Evolutionary conservation across 2,797 vertebrate species (phyloP).

Genomic region (Carduelis carduelis): DNA sequence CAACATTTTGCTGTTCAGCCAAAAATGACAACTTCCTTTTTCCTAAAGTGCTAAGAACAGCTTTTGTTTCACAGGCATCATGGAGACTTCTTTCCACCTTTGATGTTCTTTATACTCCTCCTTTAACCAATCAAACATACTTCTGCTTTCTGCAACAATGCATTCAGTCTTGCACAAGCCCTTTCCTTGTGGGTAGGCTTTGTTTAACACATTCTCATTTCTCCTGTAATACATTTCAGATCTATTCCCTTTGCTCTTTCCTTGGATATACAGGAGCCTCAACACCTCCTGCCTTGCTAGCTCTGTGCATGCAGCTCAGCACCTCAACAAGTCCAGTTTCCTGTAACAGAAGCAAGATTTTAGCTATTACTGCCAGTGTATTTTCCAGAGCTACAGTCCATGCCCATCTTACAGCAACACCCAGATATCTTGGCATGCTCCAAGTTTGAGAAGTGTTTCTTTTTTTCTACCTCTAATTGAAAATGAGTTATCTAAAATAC

Average conservation of each 20-base stretch:
- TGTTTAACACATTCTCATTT: neutral
- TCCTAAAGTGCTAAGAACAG: neutral
- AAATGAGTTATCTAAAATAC: neutral
- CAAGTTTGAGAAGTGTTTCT: neutral
- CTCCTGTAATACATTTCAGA: neutral
- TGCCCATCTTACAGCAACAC: neutral
- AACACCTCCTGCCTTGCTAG: neutral
- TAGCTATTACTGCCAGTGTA: neutral
- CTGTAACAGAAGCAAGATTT: neutral
- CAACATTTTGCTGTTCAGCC: neutral
- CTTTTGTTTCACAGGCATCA: neutral
- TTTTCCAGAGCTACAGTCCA: neutral
- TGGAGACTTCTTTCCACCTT: neutral
- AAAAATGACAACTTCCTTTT: neutral
- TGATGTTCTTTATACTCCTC: neutral
- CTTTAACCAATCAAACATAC: neutral
- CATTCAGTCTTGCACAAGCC: neutral
- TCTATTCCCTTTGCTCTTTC: neutral
- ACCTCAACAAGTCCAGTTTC: neutral
- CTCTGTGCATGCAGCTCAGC: neutral
- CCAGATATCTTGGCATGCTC: neutral
- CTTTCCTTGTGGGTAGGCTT: neutral
- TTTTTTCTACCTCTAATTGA: neutral
- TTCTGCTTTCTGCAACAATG: neutral
- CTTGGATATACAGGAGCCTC: neutral